These are phyloP conservation scores for Hirtodrosophila alboralis DNA, from an alignment of 2,888 invertebrate species.

Conservation along the genomic window DNA sequence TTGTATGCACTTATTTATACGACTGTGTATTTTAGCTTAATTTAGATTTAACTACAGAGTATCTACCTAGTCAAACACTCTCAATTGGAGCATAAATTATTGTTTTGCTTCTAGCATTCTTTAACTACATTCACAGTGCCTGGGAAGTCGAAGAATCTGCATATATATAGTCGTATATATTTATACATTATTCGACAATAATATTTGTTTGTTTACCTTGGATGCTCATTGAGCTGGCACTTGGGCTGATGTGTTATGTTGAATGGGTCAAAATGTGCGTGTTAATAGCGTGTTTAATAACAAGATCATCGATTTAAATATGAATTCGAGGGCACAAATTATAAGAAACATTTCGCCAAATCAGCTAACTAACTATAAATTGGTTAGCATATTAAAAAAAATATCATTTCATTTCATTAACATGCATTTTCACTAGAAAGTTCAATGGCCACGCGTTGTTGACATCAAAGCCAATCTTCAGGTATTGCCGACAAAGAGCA, in stretches of 20 bases:
- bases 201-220: slow-evolving; percentile 64
- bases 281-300: slow-evolving; percentile 58
- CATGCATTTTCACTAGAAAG: slow-evolving; percentile 39
- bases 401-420: slow-evolving; percentile 21
- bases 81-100: slow-evolving; percentile 11
- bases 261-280: slow-evolving; percentile 45
- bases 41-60: too few relatives aligned
- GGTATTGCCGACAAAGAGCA: slow-evolving; percentile 56
- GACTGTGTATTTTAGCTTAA: too few relatives aligned
- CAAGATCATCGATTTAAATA: slow-evolving; percentile 57
- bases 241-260: slow-evolving; percentile 36
- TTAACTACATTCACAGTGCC: slow-evolving; percentile 23
- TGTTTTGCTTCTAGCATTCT: slow-evolving; percentile 21
- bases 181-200: slow-evolving; percentile 45
- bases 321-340: slow-evolving; percentile 4
- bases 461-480: slow-evolving; percentile 64
- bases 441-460: slow-evolving; percentile 72
- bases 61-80: too few relatives aligned
- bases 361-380: slow-evolving; percentile 17
- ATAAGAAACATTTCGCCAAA: slow-evolving; percentile 18
- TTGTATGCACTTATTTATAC: too few relatives aligned
- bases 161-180: slow-evolving; percentile 18
- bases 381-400: slow-evolving; percentile 7
- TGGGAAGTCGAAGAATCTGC: slow-evolving; percentile 44
- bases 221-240: slow-evolving; percentile 66